phyloP scores from a whole-genome alignment of 2,113 vertebrate species.

The Amblyornis subalaris region DNA sequence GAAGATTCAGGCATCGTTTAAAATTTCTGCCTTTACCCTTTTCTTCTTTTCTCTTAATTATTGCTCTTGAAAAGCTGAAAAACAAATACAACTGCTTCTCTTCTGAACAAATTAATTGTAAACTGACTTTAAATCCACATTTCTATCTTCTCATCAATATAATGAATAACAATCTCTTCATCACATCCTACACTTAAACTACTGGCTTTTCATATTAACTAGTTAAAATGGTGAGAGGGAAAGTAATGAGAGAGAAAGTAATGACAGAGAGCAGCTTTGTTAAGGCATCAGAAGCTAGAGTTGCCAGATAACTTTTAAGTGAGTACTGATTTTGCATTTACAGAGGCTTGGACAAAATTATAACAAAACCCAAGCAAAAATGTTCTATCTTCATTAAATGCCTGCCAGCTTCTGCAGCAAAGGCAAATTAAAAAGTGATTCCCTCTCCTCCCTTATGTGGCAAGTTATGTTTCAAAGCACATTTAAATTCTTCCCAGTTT shows the following conservation, averaged over 20 bases:
- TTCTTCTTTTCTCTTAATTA: background rate
- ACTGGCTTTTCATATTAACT: background rate
- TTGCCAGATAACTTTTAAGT: background rate
- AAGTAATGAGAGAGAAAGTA: background rate
- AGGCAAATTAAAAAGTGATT: background rate
- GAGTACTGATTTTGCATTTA: background rate
- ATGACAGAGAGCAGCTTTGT: background rate
- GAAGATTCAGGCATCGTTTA: background rate
- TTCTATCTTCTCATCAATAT: background rate
- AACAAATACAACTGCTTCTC: background rate
- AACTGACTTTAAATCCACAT: background rate
- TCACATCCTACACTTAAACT: background rate
- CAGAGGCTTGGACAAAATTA: background rate
- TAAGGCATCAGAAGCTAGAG: background rate
- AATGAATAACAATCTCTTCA: background rate
- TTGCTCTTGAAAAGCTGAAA: background rate
- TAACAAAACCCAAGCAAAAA: background rate
- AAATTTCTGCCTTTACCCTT: background rate
- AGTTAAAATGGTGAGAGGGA: background rate
- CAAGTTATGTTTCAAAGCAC: background rate
- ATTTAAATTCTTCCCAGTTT: background rate
- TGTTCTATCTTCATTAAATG: background rate
- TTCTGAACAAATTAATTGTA: background rate
- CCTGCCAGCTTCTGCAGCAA: background rate
- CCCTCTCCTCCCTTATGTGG: background rate